Conservation (phyloP, 2,888 invertebrate genomes). For the Baronia brevicornis region DNA sequence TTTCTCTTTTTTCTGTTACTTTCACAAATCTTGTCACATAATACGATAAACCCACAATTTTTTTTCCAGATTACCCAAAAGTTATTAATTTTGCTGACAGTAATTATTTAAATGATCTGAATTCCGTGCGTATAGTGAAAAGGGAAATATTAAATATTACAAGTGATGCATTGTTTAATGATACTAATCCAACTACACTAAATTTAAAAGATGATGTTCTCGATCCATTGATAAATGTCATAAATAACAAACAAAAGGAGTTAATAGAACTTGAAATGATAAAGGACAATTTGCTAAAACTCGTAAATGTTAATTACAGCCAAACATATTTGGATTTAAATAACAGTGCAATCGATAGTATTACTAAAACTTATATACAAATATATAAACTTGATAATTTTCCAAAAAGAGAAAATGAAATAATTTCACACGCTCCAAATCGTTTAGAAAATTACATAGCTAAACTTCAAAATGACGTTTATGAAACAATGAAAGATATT, state of each 20-base stretch:
- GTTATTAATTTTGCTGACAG: constrained; percentile 1
- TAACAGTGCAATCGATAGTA: constrained; percentile 11
- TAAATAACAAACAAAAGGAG: constrained; percentile 40
- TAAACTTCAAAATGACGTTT: constrained; percentile 46
- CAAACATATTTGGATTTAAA: no score
- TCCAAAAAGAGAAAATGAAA: constrained; percentile 22
- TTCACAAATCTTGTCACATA: no score
- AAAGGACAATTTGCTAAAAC: constrained; percentile 32
- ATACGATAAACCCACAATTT: no score
- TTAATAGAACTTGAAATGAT: constrained; percentile 34
- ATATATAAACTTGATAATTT: constrained; percentile 33
- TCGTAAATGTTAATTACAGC: constrained; percentile 20
- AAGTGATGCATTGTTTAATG: not conserved
- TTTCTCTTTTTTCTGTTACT: no score
- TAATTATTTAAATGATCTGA: constrained; percentile 15
- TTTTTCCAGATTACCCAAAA: constrained; percentile 2
- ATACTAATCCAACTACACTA: not conserved
- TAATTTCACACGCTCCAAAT: constrained; percentile 24
- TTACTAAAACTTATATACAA: constrained; percentile 19
- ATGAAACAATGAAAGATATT: constrained; percentile 41
- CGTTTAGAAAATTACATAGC: constrained; percentile 28
- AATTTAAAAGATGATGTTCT: constrained; percentile 23
- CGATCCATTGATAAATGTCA: constrained; percentile 34
- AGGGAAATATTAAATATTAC: constrained; percentile 27
- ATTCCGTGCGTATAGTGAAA: constrained; percentile 35